Evolutionary conservation across 2,888 invertebrate genomes (phyloP), one percentile per base, ranked within the genome.

Genomic region (Osmoderma eremita): DNA sequence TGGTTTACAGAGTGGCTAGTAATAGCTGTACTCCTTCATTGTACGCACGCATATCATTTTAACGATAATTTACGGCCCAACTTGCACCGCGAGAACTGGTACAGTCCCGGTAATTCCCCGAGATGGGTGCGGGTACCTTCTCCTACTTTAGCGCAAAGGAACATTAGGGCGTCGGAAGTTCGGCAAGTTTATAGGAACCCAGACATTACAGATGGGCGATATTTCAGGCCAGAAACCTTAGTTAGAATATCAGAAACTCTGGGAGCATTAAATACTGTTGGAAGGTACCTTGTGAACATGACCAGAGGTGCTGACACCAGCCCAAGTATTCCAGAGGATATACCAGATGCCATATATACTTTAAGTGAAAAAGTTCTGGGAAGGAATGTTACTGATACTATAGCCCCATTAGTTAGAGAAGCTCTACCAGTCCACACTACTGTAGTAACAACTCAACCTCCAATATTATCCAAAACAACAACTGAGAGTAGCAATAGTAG

Each of bases 211-310:
- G 74, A 77, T 41, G 76, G 76, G n/a, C 74, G 83, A 30, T 80
- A 81, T 73, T 80, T 82, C 67, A 75, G 77, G 53, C 81, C 81
- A 22, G 81, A 82, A 67, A 82, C 85, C 0, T 76, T 87, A 65
- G 77, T 81, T 61, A 84, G 83, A 58, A 86, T 87, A 69, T 85
- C 87, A 0, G 88, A 88, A 78, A 88, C 88, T 0, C 78, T 88
- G 3, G 94, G 94, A 36, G 94, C 94, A 2, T 85, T 95, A 13
- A 94, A 94, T 73, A 93, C 94, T 1, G 91, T 95, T 0, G 94
- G 94, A 0, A 89, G 91, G 78, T 93, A 92, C 78, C 85, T 95
- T 71, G 92, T 95, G 0, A 93, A 93, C 75, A 92, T 93, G 86
- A 93, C 90, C 0, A 81, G 89, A 6, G 80, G 81, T 15, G 84